These are phyloP conservation scores for Pogonognathellus flavescens DNA, from an alignment of 1,140 invertebrate genomes.

Conservation along the genomic window DNA sequence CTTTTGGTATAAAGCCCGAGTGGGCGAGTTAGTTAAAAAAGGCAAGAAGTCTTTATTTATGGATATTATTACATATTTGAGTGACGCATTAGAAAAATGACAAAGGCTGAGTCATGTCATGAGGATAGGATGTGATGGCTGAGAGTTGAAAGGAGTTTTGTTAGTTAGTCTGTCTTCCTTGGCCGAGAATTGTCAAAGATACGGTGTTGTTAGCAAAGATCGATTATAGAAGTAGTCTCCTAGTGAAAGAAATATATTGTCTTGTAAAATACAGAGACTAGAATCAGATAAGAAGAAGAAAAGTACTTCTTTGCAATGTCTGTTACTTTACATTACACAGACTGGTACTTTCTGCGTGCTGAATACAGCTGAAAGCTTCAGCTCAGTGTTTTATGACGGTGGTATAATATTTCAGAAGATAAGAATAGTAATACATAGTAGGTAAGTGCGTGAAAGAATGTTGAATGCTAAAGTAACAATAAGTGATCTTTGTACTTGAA, in stretches of 20 bases:
- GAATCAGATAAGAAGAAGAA: conserved; percentile 11
- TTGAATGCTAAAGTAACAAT: conserved; percentile 19
- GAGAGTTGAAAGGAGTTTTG: conserved; percentile 38
- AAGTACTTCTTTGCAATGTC: neutral
- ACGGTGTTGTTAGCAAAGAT: conserved; percentile 37
- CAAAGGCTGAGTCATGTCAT: conserved; percentile 44
- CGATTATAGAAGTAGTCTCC: neutral
- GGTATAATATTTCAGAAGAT: conserved; percentile 33
- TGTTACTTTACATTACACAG: neutral
- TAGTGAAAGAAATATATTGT: conserved; percentile 32
- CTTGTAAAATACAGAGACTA: neutral
- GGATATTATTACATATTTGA: conserved; percentile 50
- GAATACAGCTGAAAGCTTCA: neutral
- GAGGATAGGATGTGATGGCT: conserved; percentile 15
- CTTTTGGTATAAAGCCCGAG: neutral
- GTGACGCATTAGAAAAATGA: conserved; percentile 50
- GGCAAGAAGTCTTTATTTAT: conserved; percentile 45
- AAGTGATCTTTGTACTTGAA: neutral
- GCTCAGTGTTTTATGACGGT: conserved; percentile 2
- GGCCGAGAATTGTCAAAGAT: conserved; percentile 44
- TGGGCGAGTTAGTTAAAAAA: conserved; percentile 41
- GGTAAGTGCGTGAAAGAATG: conserved; percentile 39
- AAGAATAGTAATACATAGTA: neutral
- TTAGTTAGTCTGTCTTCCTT: neutral
- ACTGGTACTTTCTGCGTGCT: neutral